These are phyloP conservation scores for Kradibia gibbosae DNA, from an alignment of 1,140 invertebrate species.

Conservation along the genomic window DNA sequence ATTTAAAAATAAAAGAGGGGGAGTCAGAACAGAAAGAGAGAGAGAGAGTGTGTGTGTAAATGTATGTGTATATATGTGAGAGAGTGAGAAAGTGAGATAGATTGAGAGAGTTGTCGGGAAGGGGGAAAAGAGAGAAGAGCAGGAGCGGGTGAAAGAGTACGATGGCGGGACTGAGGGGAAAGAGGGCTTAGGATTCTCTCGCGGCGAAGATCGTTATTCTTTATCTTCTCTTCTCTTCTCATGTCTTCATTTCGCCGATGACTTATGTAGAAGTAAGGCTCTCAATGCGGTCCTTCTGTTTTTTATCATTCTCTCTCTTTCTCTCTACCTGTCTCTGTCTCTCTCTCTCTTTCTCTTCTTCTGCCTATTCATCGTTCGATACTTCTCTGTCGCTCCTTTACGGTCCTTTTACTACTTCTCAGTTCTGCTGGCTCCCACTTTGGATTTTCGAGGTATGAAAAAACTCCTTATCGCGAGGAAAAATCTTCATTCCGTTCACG, in stretches of 20 bases:
- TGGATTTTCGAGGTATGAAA: constrained; percentile 61
- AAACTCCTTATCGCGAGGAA: constrained; percentile 59
- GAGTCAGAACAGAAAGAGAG: not conserved
- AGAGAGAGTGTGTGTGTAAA: not conserved
- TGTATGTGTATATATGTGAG: not conserved
- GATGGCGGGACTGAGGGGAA: no score
- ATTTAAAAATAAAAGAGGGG: constrained; percentile 70
- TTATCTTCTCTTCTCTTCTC: constrained; percentile 51
- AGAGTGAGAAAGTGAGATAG: constrained; percentile 21
- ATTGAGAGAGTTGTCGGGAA: no score
- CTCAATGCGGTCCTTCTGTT: constrained; percentile 41
- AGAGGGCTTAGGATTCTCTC: constrained; percentile 47
- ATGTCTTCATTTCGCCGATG: constrained; percentile 53
- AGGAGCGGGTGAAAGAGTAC: no score
- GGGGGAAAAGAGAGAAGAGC: no score
- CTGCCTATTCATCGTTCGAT: not conserved
- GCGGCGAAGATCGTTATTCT: constrained; percentile 52
- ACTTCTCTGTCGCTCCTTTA: constrained; percentile 26
- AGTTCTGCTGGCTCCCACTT: constrained; percentile 42
- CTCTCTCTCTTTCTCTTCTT: constrained; percentile 42
- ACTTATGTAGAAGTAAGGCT: constrained; percentile 53
- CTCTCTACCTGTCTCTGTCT: not conserved
- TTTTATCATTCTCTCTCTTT: constrained; percentile 33
- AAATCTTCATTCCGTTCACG: constrained; percentile 58
- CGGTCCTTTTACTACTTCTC: constrained; percentile 48